Conservation (phyloP, 1,140 invertebrate species). For the Brachionus manjavacas region DNA sequence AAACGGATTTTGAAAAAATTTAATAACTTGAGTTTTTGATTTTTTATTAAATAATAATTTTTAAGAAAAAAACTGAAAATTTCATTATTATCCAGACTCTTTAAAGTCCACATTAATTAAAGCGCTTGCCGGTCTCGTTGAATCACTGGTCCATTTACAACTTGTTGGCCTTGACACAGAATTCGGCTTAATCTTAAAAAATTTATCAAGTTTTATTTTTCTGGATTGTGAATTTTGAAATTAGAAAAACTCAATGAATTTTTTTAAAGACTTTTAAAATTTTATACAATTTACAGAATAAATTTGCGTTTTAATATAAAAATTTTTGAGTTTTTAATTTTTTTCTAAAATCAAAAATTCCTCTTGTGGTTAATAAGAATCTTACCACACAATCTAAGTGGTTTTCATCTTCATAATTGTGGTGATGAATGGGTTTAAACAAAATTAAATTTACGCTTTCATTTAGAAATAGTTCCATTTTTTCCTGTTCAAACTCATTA, state of each 20-base stretch:
- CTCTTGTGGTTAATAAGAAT: not conserved
- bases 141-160: not conserved
- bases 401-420: not conserved
- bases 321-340: too few relatives aligned
- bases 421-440: not conserved
- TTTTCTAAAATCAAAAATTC: too few relatives aligned
- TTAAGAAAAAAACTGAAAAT: too few relatives aligned
- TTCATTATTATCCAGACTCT: not conserved
- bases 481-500: not conserved
- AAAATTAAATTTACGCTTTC: not conserved
- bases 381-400: not conserved
- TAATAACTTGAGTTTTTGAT: too few relatives aligned
- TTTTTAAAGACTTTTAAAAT: too few relatives aligned
- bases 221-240: too few relatives aligned
- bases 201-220: not conserved
- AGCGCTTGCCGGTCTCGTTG: not conserved
- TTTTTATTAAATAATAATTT: too few relatives aligned
- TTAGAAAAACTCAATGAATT: too few relatives aligned
- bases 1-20: too few relatives aligned
- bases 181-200: not conserved
- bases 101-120: not conserved
- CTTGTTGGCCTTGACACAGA: not conserved
- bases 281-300: not conserved
- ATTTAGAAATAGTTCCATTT: not conserved
- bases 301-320: too few relatives aligned